These are phyloP conservation scores for Caiman crocodilus DNA, from an alignment of 2,797 vertebrate genomes.

Conservation along the genomic window DNA sequence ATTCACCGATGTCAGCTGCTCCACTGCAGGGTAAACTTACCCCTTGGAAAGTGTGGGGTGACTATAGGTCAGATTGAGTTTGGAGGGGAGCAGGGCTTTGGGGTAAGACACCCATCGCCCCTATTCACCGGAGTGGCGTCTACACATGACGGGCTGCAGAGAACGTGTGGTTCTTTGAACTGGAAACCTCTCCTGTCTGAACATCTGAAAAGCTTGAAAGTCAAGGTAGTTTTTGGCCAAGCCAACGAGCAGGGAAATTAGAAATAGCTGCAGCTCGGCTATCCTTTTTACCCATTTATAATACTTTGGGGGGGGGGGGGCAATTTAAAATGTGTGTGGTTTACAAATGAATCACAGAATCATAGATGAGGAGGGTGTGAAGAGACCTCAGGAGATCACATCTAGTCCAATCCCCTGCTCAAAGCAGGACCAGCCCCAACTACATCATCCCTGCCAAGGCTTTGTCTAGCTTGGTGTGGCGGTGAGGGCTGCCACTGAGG, in stretches of 20 bases:
- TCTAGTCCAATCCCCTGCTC: no score
- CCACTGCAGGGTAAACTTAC: no score
- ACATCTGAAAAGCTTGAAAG: background rate
- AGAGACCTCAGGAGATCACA: no score
- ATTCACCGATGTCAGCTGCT: no score
- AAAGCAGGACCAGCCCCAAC: no score
- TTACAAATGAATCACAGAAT: slow-evolving; percentile 13
- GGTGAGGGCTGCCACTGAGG: no score
- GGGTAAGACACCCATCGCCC: background rate
- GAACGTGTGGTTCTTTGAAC: background rate
- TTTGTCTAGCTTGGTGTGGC: no score
- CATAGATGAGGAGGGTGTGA: no score
- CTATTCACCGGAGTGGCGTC: background rate
- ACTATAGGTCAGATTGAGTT: no score
- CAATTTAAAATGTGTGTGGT: background rate
- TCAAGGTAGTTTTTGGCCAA: background rate
- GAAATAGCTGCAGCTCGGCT: background rate
- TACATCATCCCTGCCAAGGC: no score
- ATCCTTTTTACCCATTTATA: background rate
- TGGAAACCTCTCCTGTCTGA: slow-evolving; percentile 22
- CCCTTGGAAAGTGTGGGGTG: no score
- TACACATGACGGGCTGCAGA: background rate
- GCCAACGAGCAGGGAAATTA: background rate
- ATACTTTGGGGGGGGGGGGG: slow-evolving; percentile 7
- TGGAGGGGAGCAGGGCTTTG: background rate